Percentiles rank a stretch among this genome's conserved stretches.
Conservation (phyloP, 2,797 vertebrate species). For the Pogoniulus pusillus region DNA sequence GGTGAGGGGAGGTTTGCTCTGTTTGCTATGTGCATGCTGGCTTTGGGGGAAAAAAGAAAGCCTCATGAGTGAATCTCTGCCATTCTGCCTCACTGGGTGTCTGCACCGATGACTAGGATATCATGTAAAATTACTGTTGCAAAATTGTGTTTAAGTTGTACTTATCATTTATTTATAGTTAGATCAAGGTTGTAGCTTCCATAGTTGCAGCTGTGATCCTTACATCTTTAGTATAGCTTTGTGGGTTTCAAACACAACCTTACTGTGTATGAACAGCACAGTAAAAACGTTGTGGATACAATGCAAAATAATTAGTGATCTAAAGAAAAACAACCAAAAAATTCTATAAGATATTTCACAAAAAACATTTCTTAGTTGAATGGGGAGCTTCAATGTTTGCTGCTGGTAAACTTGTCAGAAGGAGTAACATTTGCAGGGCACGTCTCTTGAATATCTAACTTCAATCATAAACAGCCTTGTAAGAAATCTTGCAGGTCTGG, state of each 20-base stretch:
- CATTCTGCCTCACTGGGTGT: background rate
- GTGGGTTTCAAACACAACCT: background rate
- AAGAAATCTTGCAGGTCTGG: background rate
- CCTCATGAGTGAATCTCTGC: too few species aligned
- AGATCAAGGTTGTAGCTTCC: background rate
- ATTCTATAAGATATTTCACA: background rate
- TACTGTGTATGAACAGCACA: background rate
- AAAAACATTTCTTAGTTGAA: background rate
- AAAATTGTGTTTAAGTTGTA: background rate
- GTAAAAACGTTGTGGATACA: rapidly evolving
- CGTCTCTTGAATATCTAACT: background rate
- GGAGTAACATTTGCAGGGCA: background rate
- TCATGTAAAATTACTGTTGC: background rate
- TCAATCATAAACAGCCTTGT: background rate
- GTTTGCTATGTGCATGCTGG: too few species aligned
- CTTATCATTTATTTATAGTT: background rate
- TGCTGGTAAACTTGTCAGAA: background rate
- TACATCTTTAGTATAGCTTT: background rate
- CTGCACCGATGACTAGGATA: background rate
- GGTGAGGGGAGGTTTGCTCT: too few species aligned
- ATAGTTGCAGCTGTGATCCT: background rate
- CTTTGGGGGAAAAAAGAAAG: too few species aligned
- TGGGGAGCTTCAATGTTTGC: background rate
- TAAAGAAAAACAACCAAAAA: background rate
- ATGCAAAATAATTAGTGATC: background rate